A percentile compares a stretch with the other conserved stretches of the same genome.
These are phyloP conservation scores for Catharus fuscescens DNA, from an alignment of 2,113 vertebrate species.

Conservation along the genomic window DNA sequence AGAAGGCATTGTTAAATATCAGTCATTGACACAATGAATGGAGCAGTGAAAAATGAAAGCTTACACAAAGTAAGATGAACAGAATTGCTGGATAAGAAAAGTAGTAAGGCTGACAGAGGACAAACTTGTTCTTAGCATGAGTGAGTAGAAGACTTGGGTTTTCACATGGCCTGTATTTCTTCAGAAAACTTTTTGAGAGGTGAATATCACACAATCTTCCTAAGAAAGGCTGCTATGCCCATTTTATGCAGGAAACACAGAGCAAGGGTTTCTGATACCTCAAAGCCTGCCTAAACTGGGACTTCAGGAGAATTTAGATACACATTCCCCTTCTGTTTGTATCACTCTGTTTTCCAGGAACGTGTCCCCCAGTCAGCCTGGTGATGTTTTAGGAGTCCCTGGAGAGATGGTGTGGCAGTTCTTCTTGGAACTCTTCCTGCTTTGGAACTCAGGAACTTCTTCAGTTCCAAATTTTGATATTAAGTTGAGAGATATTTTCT, in stretches of 20 bases:
- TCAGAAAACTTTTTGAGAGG: not conserved
- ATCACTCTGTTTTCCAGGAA: not conserved
- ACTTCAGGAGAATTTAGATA: not conserved
- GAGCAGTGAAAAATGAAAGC: not conserved
- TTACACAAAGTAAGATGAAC: not conserved
- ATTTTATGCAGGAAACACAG: not conserved
- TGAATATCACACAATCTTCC: not conserved
- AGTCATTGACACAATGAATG: not conserved
- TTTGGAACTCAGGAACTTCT: not conserved
- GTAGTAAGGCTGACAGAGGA: not conserved
- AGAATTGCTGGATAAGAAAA: not conserved
- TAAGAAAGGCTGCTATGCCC: not conserved
- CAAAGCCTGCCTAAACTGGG: not conserved
- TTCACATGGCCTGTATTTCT: not conserved
- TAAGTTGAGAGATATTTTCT: not conserved
- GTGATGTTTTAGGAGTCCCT: not conserved
- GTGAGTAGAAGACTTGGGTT: not conserved
- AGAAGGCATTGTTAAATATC: fast-evolving
- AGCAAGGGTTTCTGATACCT: not conserved
- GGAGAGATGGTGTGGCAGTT: not conserved
- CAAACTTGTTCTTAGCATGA: not conserved
- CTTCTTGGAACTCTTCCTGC: not conserved
- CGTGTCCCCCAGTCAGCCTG: not conserved
- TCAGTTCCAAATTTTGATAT: not conserved
- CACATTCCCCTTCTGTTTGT: not conserved